Conservation (phyloP, 1,140 invertebrate species). For the Limonius californicus region DNA sequence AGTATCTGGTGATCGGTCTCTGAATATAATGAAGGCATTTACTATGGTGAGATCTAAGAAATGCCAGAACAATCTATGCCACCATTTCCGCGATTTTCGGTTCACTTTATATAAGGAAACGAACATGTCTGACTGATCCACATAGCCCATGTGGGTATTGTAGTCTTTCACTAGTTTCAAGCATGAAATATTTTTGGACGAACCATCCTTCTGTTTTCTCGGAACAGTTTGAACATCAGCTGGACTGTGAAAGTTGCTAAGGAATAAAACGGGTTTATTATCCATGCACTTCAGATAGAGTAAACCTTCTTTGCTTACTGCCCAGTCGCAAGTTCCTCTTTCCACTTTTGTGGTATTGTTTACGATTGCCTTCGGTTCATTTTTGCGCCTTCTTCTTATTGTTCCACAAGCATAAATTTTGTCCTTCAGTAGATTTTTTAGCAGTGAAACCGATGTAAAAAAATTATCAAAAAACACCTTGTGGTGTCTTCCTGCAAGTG, state of each 20-base stretch:
- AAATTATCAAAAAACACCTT: constrained; percentile 19
- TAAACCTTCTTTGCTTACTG: too few species aligned
- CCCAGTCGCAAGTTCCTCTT: too few species aligned
- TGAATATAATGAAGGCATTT: constrained; percentile 28
- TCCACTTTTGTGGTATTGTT: too few species aligned
- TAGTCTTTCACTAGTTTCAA: constrained; percentile 39
- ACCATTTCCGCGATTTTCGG: constrained; percentile 44
- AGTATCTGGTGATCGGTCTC: constrained; percentile 16
- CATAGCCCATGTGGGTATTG: constrained; percentile 44
- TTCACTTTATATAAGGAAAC: constrained; percentile 41
- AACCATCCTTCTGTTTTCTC: constrained; percentile 17
- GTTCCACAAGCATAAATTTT: constrained; percentile 2
- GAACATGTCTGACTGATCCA: constrained; percentile 45
- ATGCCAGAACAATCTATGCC: constrained; percentile 29
- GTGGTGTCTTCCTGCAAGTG: constrained; percentile 26
- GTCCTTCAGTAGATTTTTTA: background rate
- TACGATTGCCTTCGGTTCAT: background rate
- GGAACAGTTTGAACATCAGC: background rate
- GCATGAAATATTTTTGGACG: constrained; percentile 32
- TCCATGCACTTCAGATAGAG: constrained; percentile 44
- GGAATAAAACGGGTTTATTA: constrained; percentile 44
- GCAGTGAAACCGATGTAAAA: background rate
- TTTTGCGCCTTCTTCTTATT: background rate
- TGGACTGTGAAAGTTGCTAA: constrained; percentile 44
- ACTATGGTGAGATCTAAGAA: constrained; percentile 29